Evolutionary conservation across 37 sponge, comb jelly and placozoan species (phyloP).

Genomic region (Beroe ovata): DNA sequence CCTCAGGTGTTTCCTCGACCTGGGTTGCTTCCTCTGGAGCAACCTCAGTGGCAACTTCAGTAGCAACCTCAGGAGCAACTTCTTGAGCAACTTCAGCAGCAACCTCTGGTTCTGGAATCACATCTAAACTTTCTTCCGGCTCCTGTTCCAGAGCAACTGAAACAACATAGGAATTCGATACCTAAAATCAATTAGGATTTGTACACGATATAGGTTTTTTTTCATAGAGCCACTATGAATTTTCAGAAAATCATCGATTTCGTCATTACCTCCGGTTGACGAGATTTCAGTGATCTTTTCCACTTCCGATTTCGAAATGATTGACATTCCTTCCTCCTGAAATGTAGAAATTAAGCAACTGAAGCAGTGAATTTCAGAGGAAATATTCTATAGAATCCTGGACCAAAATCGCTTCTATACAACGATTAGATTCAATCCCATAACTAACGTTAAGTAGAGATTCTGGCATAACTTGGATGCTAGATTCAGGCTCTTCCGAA

Average conservation of each 20-base stretch:
- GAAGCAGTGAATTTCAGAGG: too few relatives aligned
- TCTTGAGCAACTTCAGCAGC: background rate
- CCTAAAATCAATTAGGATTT: too few relatives aligned
- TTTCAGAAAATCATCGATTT: too few relatives aligned
- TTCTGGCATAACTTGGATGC: background rate
- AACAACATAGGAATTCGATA: too few relatives aligned
- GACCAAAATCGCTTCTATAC: too few relatives aligned
- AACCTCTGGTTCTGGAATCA: background rate
- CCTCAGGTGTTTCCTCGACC: too few relatives aligned
- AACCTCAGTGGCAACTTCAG: background rate
- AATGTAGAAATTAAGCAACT: too few relatives aligned
- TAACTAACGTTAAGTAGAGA: background rate
- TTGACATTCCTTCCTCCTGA: constrained; percentile 61
- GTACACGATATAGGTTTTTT: too few relatives aligned
- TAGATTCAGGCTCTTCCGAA: background rate
- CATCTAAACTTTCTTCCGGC: background rate
- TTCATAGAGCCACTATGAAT: too few relatives aligned
- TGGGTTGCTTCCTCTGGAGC: too few relatives aligned
- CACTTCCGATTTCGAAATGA: constrained; percentile 50
- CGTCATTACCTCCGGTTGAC: background rate
- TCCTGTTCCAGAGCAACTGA: background rate
- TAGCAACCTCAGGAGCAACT: background rate
- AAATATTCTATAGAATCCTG: too few relatives aligned
- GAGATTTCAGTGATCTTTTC: background rate
- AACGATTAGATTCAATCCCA: too few relatives aligned